Percentiles rank a stretch among this genome's conserved stretches.
These are phyloP conservation scores for Tamandua tetradactyla DNA, from an alignment of 2,797 vertebrate species.

Conservation along the genomic window DNA sequence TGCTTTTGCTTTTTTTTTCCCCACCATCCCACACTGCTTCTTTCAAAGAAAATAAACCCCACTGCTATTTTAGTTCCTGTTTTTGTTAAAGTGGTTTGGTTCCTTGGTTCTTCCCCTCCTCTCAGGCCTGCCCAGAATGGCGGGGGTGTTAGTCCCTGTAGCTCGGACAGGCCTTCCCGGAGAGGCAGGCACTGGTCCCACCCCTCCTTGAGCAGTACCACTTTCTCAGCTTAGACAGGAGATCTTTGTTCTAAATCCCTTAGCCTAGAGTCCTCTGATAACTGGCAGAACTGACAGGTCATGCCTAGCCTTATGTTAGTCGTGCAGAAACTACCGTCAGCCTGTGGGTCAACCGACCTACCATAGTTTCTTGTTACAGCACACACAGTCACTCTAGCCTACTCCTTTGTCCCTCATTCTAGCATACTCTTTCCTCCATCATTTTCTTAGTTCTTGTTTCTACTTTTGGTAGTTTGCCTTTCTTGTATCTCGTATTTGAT, in stretches of 20 bases:
- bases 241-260: neutral
- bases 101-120: neutral
- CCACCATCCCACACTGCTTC: neutral
- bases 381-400: neutral
- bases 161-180: neutral
- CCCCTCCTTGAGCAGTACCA: neutral
- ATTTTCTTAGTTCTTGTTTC: neutral
- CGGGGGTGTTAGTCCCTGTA: neutral
- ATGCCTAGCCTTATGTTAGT: neutral
- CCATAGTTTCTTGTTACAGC: neutral
- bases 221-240: neutral
- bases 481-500: neutral
- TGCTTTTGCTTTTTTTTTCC: no score
- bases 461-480: neutral
- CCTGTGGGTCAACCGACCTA: neutral
- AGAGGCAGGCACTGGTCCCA: neutral
- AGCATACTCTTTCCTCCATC: neutral
- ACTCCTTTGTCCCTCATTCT: no score
- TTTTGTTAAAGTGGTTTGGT: slow-evolving; percentile 16
- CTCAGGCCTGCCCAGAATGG: neutral
- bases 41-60: slow-evolving; percentile 6
- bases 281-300: neutral
- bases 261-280: neutral
- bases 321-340: neutral
- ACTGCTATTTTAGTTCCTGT: slow-evolving; percentile 9